A percentile compares a stretch with the other conserved stretches of the same genome.
phyloP scores from a whole-genome alignment of 2,888 invertebrate genomes.

The Leptopilina syphax region DNA sequence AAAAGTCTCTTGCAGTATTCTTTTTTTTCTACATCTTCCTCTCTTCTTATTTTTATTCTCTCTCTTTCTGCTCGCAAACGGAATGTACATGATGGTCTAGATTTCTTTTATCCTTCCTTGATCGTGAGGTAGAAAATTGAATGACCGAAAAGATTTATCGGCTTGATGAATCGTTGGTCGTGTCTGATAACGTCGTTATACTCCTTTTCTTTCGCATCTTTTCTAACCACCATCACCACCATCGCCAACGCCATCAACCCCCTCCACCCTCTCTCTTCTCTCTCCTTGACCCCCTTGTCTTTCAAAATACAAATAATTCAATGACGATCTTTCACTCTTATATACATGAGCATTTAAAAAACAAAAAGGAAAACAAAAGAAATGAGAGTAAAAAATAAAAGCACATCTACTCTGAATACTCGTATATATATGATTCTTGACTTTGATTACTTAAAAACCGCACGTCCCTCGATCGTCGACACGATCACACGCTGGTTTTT shows the following conservation, averaged over 20 bases:
- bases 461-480: conserved; percentile 16
- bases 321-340: conserved; percentile 26
- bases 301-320: conserved; percentile 14
- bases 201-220: conserved; percentile 47
- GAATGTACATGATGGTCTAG: conserved; percentile 14
- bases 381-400: no score
- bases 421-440: conserved; percentile 13
- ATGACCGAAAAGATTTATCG: conserved; percentile 35
- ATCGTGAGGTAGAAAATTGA: conserved; percentile 25
- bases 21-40: background rate
- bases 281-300: background rate
- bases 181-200: conserved; percentile 24
- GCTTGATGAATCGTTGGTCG: conserved; percentile 18
- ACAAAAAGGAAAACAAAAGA: no score
- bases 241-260: no score
- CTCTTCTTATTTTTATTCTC: background rate
- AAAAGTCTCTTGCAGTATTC: conserved; percentile 24
- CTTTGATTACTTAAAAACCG: conserved; percentile 19
- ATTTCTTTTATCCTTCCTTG: conserved; percentile 29
- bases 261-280: no score
- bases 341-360: no score
- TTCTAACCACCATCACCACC: background rate
- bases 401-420: conserved; percentile 24
- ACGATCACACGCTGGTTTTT: conserved; percentile 35
- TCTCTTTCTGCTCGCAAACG: conserved; percentile 7